These are phyloP conservation scores for Lophura swinhoii DNA, from an alignment of 2,797 vertebrate species.

Conservation along the genomic window DNA sequence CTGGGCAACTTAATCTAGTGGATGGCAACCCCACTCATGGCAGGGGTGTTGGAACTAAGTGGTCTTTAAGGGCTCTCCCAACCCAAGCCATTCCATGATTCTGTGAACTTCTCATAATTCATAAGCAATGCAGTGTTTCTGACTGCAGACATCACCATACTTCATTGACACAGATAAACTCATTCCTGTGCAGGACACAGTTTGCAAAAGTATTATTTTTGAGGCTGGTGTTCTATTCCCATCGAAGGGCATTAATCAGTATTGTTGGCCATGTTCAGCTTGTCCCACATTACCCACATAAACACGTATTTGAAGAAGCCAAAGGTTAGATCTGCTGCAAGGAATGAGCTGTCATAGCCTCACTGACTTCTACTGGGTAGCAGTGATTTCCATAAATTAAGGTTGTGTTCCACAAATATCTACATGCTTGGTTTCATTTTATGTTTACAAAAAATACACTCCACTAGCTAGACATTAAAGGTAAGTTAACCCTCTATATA, in stretches of 20 bases:
- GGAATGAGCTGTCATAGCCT: background rate
- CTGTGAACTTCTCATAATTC: background rate
- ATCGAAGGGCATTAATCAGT: background rate
- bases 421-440: background rate
- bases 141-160: background rate
- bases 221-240: background rate
- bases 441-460: background rate
- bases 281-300: background rate
- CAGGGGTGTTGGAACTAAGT: background rate
- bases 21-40: background rate
- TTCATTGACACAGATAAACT: background rate
- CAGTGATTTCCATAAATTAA: background rate
- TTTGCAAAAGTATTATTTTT: background rate
- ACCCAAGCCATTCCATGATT: too few relatives aligned
- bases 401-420: background rate
- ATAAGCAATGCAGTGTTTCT: background rate
- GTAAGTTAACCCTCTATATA: background rate
- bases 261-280: background rate
- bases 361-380: background rate
- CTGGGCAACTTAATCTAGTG: background rate
- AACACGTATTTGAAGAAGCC: background rate
- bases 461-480: background rate
- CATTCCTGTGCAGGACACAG: background rate
- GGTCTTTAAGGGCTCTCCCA: too few relatives aligned
- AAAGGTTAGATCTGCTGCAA: background rate